Base-by-base conservation (phyloP, 2,113 vertebrate species). In the Cyanoderma ruficeps region DNA sequence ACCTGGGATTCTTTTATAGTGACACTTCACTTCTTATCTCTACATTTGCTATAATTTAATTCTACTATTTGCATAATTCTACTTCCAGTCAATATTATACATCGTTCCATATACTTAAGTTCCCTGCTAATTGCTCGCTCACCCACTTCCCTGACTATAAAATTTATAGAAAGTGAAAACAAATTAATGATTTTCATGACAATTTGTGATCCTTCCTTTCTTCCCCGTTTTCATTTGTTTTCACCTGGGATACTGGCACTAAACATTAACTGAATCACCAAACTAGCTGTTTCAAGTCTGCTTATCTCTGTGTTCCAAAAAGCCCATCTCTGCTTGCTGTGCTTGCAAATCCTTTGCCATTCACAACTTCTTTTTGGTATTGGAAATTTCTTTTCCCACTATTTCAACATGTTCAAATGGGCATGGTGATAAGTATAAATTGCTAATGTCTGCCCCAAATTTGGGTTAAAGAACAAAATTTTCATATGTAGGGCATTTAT, bases 101-200 rank as follows among this genome's bases (percentile, higher is more conserved):
- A 72, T 4, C 0, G 1, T 57, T 69, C 46, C 39, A 52, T 1
- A 8, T 35, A 42, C 31, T 49, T 2, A 55, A n/a, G 13, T 17
- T 61, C 69, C 59, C 42, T 76, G 9, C 15, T 39, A 31, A 13
- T 17, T 70, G 16, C 30, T 49, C 63, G 46, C 20, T 81, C 37
- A 74, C 21, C 6, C 33, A 37, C 39, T 50, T 77, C 21, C 27
- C 47, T 57, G 42, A 88, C 33, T 10, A 37, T 9, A 13, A 63
- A 72, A 80, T 44, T 47, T 39, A 65, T 1, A 15, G 35, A 53
- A 83, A 49, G 15, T 7, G 6, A 24, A 81, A 91, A 27, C 4
- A 4, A 90, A 59, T 35, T 76, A 13, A 44, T 16, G 2, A 15
- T 69, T 57, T 72, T 68, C 1, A 0, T 10, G 41, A 35, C 17